Evolutionary conservation across 2,888 invertebrate species (phyloP).

Genomic region (Ormyrus pomaceus): DNA sequence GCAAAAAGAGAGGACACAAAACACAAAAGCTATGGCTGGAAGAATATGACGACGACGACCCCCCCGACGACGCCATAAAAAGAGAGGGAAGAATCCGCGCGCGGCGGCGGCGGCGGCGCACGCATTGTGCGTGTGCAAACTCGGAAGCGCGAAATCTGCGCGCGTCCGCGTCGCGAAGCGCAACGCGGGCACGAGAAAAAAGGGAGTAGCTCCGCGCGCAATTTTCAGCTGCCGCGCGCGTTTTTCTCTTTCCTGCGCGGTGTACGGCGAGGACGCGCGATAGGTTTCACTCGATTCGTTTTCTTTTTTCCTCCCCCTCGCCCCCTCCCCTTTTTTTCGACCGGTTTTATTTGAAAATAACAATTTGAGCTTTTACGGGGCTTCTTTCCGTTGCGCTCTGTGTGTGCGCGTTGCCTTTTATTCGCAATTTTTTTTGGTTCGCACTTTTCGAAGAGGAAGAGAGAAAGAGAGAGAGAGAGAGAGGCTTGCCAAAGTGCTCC

Average conservation of each 20-base stretch:
- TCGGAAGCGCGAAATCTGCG: conserved; percentile 29
- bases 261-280: neutral
- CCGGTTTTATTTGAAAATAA: conserved; percentile 38
- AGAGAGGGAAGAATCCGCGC: neutral
- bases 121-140: conserved; percentile 5
- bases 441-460: neutral
- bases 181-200: conserved; percentile 1
- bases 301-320: neutral
- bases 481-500: too few relatives aligned
- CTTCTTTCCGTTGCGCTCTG: conserved; percentile 12
- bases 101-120: neutral
- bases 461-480: too few relatives aligned
- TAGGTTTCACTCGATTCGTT: neutral
- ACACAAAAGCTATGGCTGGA: conserved; percentile 13
- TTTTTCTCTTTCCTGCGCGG: neutral
- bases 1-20: neutral
- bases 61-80: neutral
- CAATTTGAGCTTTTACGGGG: conserved; percentile 41
- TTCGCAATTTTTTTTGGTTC: conserved; percentile 11
- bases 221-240: conserved; percentile 3
- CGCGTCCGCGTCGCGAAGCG: conserved; percentile 5
- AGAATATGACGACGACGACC: neutral
- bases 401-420: conserved; percentile 14
- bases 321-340: neutral
- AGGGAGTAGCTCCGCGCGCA: neutral